phyloP scores from a whole-genome alignment of 1,140 invertebrate genomes.

The Temnothorax curvispinosus region DNA sequence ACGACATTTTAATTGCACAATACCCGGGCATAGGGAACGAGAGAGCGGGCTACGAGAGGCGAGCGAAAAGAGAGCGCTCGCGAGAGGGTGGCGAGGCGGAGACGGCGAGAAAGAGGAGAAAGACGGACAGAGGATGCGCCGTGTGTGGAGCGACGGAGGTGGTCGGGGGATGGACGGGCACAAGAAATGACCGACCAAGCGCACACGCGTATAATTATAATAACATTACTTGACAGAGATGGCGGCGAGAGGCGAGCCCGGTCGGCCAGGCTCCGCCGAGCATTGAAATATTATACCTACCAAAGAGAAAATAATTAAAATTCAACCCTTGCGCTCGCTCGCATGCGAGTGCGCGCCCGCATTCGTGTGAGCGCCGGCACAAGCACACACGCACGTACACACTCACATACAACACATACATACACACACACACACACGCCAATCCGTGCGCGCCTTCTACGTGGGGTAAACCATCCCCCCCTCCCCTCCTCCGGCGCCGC shows the following conservation, averaged over 20 bases:
- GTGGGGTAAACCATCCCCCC: slow-evolving; percentile 61
- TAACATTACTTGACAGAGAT: slow-evolving; percentile 85
- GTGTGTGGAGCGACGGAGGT: slow-evolving; percentile 21
- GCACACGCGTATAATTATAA: slow-evolving; percentile 85
- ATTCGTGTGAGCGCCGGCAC: slow-evolving; percentile 54
- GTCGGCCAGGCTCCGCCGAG: slow-evolving; percentile 80
- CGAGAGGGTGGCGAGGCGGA: slow-evolving; percentile 37
- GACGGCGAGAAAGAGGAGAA: slow-evolving; percentile 51
- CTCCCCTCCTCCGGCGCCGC: slow-evolving; percentile 50
- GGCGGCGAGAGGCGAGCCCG: slow-evolving; percentile 79
- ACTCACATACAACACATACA: slow-evolving; percentile 32
- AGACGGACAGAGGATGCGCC: slow-evolving; percentile 58
- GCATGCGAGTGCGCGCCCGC: slow-evolving; percentile 58
- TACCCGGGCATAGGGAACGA: slow-evolving; percentile 67
- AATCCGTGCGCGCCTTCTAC: slow-evolving; percentile 50
- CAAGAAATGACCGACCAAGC: slow-evolving; percentile 78
- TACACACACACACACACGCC: slow-evolving; percentile 28
- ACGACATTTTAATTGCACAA: slow-evolving; percentile 80
- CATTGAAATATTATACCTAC: slow-evolving; percentile 86
- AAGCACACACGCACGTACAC: slow-evolving; percentile 17
- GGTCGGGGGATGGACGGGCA: slow-evolving; percentile 66
- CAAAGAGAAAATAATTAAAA: slow-evolving; percentile 86
- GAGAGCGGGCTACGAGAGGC: slow-evolving; percentile 45
- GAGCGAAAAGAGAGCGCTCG: slow-evolving; percentile 61
- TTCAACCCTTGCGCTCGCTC: slow-evolving; percentile 84